Evolutionary conservation across 2,797 vertebrate genomes (phyloP).

Genomic region (Menidia menidia): DNA sequence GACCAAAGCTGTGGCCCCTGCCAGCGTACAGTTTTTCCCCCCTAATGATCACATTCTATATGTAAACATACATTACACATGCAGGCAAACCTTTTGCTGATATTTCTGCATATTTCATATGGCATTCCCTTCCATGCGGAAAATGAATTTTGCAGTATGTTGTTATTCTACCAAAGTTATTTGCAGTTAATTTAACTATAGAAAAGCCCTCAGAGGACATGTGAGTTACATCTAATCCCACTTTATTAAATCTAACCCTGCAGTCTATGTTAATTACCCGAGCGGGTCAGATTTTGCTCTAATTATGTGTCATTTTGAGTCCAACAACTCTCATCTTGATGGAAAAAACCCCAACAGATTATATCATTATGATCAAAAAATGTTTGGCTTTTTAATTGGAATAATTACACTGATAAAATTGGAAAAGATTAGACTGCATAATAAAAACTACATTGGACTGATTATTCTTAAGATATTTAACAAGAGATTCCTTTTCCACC

Average conservation of each 20-base stretch:
- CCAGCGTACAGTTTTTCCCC: conserved; percentile 8
- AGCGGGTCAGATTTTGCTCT: conserved; percentile 38
- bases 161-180: conserved; percentile 66
- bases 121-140: conserved; percentile 26
- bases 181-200: conserved; percentile 67
- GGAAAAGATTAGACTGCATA: background rate
- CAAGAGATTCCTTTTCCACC: background rate
- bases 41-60: conserved; percentile 1
- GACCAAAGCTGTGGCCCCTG: conserved; percentile 9
- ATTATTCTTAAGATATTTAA: conserved; percentile 22
- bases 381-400: background rate
- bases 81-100: background rate
- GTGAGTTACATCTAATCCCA: conserved; percentile 62
- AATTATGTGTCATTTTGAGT: conserved; percentile 53
- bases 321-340: conserved; percentile 3
- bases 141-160: conserved; percentile 56
- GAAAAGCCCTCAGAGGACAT: conserved; percentile 60
- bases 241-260: conserved; percentile 65
- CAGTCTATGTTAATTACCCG: conserved; percentile 58
- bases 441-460: background rate
- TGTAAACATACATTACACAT: conserved; percentile 10
- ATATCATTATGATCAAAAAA: conserved; percentile 29
- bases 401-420: background rate
- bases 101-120: conserved; percentile 52
- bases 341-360: background rate